These are phyloP conservation scores for Aphaenogaster rudis DNA, from an alignment of 1,140 invertebrate species.

Conservation along the genomic window DNA sequence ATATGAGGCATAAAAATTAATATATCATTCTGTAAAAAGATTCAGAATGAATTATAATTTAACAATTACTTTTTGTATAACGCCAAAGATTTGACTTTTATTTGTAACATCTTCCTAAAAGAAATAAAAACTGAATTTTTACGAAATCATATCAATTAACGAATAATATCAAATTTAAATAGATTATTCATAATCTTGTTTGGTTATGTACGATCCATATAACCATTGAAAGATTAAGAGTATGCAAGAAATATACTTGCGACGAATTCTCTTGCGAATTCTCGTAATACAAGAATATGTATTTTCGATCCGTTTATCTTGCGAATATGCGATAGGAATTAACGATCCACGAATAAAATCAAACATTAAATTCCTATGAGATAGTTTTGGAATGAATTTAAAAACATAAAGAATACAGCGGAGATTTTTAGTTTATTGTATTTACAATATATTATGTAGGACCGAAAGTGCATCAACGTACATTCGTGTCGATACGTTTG, in stretches of 20 bases:
- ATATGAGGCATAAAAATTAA: background rate
- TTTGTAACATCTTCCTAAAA: background rate
- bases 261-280: background rate
- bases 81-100: background rate
- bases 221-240: background rate
- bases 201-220: background rate
- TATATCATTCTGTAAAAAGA: background rate
- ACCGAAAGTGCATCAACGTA: constrained; percentile 1
- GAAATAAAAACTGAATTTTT: background rate
- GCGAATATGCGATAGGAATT: background rate
- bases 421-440: background rate
- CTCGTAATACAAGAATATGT: background rate
- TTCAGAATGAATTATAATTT: background rate
- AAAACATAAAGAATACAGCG: background rate
- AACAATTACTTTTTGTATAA: background rate
- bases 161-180: too few relatives aligned
- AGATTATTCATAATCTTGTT: too few relatives aligned
- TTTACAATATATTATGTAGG: background rate
- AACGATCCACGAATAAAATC: background rate
- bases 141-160: too few relatives aligned
- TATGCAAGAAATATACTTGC: background rate
- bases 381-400: background rate
- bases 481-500: background rate
- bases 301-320: background rate
- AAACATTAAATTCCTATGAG: background rate